Percentiles rank a stretch among this genome's conserved stretches.
Conservation (phyloP, 2,888 invertebrate species). For the Drosophila sordidula region DNA sequence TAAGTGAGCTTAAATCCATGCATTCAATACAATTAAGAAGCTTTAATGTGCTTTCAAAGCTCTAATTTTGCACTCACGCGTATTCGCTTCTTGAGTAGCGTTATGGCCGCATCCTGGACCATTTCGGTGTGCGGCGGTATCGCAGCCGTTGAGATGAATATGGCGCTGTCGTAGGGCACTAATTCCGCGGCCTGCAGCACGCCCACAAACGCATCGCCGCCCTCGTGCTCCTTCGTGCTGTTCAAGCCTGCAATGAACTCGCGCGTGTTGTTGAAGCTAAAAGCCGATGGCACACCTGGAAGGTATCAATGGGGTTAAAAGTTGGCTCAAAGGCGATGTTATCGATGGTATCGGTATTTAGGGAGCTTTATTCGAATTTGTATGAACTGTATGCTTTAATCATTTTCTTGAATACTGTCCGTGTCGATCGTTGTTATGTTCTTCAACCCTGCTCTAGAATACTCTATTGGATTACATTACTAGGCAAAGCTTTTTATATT, state of each 20-base stretch:
- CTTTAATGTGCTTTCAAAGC: not conserved
- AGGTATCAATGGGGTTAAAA: not conserved
- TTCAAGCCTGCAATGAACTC: conserved; percentile 84
- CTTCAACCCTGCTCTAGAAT: no score
- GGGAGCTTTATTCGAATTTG: no score
- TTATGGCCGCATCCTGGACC: conserved; percentile 85
- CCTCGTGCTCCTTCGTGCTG: conserved; percentile 83
- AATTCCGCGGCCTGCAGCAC: conserved; percentile 87
- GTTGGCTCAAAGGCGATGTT: not conserved
- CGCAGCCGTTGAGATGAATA: conserved; percentile 87
- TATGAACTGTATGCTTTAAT: no score
- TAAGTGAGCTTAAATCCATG: not conserved
- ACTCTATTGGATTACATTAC: no score
- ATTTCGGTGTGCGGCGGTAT: conserved; percentile 86
- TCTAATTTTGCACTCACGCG: conserved; percentile 79
- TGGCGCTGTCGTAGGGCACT: conserved; percentile 88
- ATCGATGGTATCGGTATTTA: not conserved
- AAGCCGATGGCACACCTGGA: conserved; percentile 83
- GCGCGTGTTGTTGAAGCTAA: conserved; percentile 84
- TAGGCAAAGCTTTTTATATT: no score
- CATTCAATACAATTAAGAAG: no score
- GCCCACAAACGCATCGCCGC: conserved; percentile 87
- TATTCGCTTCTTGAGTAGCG: conserved; percentile 85
- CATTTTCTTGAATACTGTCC: no score
- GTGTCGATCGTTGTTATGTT: no score